A percentile compares a stretch with the other conserved stretches of the same genome.
Evolutionary conservation across 1,140 invertebrate genomes (phyloP).

Genomic region (Popillia japonica): DNA sequence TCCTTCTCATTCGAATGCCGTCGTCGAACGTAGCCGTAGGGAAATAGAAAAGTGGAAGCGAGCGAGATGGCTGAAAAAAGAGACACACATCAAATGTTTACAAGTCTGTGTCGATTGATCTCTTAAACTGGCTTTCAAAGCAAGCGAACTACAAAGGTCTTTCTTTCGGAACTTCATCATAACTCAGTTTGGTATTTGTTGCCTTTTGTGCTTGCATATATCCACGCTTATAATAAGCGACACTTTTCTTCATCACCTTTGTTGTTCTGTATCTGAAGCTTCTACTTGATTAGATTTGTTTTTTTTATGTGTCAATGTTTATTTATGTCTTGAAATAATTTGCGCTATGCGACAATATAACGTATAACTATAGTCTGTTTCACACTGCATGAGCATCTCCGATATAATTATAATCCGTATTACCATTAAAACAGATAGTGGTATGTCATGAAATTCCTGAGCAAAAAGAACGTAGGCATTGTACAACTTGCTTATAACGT

Average conservation of each 20-base stretch:
- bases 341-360: too few relatives aligned
- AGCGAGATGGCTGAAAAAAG: background rate
- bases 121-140: constrained; percentile 33
- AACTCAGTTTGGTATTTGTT: constrained; percentile 35
- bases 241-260: constrained; percentile 9
- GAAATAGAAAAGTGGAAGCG: background rate
- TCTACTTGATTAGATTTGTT: background rate
- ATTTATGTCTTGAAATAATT: too few relatives aligned
- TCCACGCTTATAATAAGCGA: constrained; percentile 10
- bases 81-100: constrained; percentile 28
- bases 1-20: background rate
- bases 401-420: too few relatives aligned
- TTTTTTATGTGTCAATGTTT: too few relatives aligned
- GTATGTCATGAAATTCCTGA: too few relatives aligned
- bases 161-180: constrained; percentile 35
- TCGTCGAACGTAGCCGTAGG: background rate
- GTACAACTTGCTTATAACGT: too few relatives aligned
- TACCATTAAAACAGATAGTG: too few relatives aligned
- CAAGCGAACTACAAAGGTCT: constrained; percentile 23
- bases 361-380: too few relatives aligned
- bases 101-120: constrained; percentile 30
- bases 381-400: too few relatives aligned
- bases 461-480: too few relatives aligned
- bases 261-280: background rate
- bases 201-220: constrained; percentile 23